phyloP scores from a whole-genome alignment of 2,113 vertebrate species.

The Burhinus bistriatus region DNA sequence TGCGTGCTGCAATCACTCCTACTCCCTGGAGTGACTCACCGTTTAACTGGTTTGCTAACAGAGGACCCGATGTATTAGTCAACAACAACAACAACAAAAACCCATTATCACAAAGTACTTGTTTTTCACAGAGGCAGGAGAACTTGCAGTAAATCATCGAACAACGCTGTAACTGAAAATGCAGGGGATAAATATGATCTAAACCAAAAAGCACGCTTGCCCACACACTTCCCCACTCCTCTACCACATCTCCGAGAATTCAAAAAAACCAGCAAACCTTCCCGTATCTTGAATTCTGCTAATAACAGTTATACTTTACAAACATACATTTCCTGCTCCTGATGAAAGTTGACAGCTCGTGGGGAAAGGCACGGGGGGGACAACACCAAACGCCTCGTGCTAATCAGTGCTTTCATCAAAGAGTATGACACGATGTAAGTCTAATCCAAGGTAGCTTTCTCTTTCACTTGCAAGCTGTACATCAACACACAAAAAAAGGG shows the following conservation, averaged over 20 bases:
- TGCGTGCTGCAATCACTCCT: not conserved
- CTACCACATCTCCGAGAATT: not conserved
- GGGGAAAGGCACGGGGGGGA: not conserved
- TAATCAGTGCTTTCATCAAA: slow-evolving; percentile 37
- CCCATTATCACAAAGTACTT: not conserved
- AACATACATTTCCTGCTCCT: not conserved
- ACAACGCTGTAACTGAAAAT: not conserved
- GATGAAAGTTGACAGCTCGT: slow-evolving; percentile 24
- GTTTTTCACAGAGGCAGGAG: slow-evolving; percentile 36
- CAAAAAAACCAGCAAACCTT: not conserved
- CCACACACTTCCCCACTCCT: slow-evolving; percentile 6
- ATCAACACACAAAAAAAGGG: not conserved
- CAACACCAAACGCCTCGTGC: not conserved
- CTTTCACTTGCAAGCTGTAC: slow-evolving; percentile 14
- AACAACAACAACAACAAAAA: slow-evolving; percentile 19
- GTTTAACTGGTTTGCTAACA: slow-evolving; percentile 42
- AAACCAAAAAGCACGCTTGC: slow-evolving; percentile 3
- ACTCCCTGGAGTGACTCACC: slow-evolving; percentile 34
- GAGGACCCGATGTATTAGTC: not conserved
- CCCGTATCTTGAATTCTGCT: not conserved
- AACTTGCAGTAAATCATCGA: not conserved
- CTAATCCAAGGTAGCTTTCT: not conserved
- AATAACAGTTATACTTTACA: not conserved
- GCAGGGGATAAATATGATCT: not conserved
- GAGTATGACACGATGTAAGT: not conserved